A percentile compares a stretch with the other conserved stretches of the same genome.
Conservation (phyloP, 2,888 invertebrate species). For the Ctena decussata region DNA sequence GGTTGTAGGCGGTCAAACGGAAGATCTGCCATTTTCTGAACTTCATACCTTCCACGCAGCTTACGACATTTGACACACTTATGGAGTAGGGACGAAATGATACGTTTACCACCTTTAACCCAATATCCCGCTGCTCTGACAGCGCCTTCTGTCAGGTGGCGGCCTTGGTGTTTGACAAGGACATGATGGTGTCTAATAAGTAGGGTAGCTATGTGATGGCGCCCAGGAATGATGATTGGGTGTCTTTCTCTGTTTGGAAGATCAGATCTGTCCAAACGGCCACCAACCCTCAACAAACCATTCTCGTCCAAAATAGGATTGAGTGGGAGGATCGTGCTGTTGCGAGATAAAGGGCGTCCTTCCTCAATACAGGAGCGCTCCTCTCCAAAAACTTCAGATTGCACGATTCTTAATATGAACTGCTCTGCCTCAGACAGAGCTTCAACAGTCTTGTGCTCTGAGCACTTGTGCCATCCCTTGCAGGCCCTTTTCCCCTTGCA, state of each 20-base stretch:
- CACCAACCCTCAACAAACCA: conserved; percentile 41
- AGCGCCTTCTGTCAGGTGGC: conserved; percentile 41
- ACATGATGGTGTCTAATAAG: conserved; percentile 34
- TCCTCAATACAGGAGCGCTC: neutral
- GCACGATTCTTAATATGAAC: conserved; percentile 21
- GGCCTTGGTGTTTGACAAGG: conserved; percentile 36
- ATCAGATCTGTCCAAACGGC: conserved; percentile 10
- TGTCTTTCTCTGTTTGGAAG: neutral
- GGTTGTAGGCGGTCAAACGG: conserved; percentile 34
- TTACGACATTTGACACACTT: conserved; percentile 34
- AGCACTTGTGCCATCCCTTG: neutral
- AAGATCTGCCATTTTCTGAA: conserved; percentile 54
- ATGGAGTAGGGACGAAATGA: conserved; percentile 19
- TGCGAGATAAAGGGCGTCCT: neutral
- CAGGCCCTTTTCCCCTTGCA: neutral
- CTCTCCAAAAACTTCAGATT: conserved; percentile 10
- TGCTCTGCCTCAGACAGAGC: neutral
- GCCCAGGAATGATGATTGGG: conserved; percentile 46
- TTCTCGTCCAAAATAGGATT: conserved; percentile 28
- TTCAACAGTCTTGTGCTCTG: neutral
- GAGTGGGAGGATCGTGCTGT: conserved; percentile 19
- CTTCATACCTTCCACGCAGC: conserved; percentile 33
- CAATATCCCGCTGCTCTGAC: conserved; percentile 35
- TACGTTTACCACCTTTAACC: conserved; percentile 23
- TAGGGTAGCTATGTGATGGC: conserved; percentile 32